Evolutionary conservation across 2,888 invertebrate species (phyloP).

Genomic region (Pseudococcus longispinus): DNA sequence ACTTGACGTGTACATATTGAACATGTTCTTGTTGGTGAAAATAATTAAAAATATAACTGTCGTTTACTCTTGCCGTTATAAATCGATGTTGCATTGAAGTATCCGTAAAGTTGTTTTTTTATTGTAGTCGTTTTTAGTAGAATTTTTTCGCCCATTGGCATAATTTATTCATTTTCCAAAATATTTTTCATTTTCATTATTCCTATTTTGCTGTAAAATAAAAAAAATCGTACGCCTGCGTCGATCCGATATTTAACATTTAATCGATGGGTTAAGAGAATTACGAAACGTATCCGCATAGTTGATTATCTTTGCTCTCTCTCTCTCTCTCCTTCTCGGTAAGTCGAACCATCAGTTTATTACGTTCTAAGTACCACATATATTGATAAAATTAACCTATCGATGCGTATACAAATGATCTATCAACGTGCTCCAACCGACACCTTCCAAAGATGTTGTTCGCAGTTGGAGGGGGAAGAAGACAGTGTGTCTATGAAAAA

Average conservation of each 20-base stretch:
- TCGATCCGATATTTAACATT: neutral
- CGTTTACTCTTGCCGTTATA: constrained; percentile 53
- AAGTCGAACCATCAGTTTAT: constrained; percentile 11
- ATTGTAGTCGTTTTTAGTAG: neutral
- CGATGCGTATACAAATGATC: neutral
- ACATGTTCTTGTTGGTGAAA: constrained; percentile 55
- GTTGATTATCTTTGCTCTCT: constrained; percentile 19
- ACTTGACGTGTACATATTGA: neutral
- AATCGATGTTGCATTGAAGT: neutral
- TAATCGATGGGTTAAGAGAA: constrained; percentile 36
- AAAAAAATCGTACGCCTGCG: neutral
- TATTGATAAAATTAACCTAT: neutral
- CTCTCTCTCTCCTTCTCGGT: neutral
- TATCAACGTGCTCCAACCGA: neutral
- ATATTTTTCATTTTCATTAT: constrained; percentile 14
- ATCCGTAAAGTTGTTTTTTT: neutral
- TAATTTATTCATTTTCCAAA: neutral
- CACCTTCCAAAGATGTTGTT: neutral
- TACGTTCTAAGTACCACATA: neutral
- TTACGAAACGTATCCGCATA: constrained; percentile 33
- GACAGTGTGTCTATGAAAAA: no score
- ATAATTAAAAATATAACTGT: constrained; percentile 48
- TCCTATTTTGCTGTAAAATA: neutral
- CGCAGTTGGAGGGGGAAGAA: neutral
- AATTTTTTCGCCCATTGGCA: neutral